Percentiles rank a stretch among this genome's conserved stretches.
Conservation (phyloP, 1,140 invertebrate genomes). For the Nixonia krombeini region DNA sequence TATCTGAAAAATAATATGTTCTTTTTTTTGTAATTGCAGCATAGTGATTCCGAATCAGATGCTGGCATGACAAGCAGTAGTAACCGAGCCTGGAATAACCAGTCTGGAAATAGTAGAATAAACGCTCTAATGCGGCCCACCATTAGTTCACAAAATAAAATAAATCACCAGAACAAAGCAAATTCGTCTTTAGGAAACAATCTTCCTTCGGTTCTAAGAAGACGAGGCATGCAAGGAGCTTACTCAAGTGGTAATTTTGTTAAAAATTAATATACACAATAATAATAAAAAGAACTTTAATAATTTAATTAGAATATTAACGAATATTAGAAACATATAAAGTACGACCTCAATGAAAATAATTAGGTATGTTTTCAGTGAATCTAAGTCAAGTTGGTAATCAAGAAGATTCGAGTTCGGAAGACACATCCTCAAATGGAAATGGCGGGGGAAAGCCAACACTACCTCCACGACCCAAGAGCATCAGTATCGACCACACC, state of each 20-base stretch:
- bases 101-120: slow-evolving; percentile 56
- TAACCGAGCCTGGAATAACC: slow-evolving; percentile 57
- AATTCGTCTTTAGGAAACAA: slow-evolving; percentile 56
- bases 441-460: slow-evolving; percentile 72
- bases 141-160: slow-evolving; percentile 85
- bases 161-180: slow-evolving; percentile 66
- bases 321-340: too few relatives aligned
- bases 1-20: slow-evolving; percentile 1
- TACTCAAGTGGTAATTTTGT: slow-evolving; percentile 78
- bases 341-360: too few relatives aligned
- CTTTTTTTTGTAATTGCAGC: slow-evolving; percentile 46
- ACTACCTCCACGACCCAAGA: slow-evolving; percentile 75
- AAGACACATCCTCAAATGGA: slow-evolving; percentile 74
- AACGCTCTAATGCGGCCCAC: slow-evolving; percentile 81
- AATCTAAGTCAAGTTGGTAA: slow-evolving; percentile 77
- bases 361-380: slow-evolving; percentile 66
- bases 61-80: slow-evolving; percentile 52
- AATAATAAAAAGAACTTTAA: too few relatives aligned
- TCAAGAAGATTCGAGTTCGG: slow-evolving; percentile 84
- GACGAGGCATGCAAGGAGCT: slow-evolving; percentile 75
- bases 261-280: not conserved
- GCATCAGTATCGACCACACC: slow-evolving; percentile 68
- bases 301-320: not conserved
- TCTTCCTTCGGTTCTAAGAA: slow-evolving; percentile 72
- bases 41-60: slow-evolving; percentile 84